A percentile compares a stretch with the other conserved stretches of the same genome.
Conservation (phyloP, 2,113 vertebrate species). For the Tapirus terrestris region DNA sequence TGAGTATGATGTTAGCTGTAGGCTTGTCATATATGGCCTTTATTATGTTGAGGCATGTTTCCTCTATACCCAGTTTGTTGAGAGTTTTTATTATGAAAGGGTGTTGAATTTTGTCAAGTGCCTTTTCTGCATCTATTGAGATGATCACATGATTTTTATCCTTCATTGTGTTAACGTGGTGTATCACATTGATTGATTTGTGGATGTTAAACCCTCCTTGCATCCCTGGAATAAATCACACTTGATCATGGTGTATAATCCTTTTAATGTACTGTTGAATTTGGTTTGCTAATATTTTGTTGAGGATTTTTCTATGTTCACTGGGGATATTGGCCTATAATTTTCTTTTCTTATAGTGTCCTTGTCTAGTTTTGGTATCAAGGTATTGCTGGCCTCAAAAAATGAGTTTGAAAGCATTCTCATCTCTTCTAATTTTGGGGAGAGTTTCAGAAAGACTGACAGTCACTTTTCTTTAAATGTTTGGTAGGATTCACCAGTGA, state of each 20-base stretch:
- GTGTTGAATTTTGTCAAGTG: background rate
- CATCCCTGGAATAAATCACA: background rate
- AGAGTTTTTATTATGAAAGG: background rate
- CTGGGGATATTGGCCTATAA: background rate
- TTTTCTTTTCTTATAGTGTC: background rate
- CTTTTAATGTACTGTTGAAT: background rate
- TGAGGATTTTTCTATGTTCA: background rate
- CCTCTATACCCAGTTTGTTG: background rate
- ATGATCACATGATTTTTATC: background rate
- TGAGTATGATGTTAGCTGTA: background rate
- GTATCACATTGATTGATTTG: background rate
- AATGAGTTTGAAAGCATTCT: background rate
- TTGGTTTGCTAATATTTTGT: background rate
- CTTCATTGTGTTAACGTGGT: background rate
- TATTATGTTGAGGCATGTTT: background rate
- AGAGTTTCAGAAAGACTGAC: background rate
- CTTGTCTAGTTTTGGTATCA: background rate
- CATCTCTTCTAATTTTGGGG: background rate
- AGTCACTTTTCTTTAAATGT: background rate
- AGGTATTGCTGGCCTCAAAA: background rate
- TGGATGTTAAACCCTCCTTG: background rate
- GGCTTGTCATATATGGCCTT: background rate
- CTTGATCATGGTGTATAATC: background rate
- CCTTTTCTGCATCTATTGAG: background rate
- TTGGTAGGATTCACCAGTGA: background rate